phyloP scores from a whole-genome alignment of 2,113 vertebrate species.

The Pedetes capensis region DNA sequence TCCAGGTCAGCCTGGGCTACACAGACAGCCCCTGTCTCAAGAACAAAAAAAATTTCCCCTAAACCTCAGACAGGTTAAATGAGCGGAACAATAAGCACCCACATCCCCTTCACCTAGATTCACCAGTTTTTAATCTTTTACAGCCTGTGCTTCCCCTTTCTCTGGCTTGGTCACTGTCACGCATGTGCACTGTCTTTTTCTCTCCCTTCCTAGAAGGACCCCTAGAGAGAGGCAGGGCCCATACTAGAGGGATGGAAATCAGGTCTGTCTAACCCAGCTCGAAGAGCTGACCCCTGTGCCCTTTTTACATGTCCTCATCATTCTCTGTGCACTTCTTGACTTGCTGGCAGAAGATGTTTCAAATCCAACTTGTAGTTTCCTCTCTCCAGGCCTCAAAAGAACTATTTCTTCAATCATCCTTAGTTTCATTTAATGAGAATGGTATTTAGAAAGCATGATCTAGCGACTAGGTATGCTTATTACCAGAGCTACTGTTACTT shows the following conservation, averaged over 20 bases:
- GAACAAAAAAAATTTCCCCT: no score
- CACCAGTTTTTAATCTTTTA: neutral
- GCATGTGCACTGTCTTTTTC: no score
- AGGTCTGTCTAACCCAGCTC: neutral
- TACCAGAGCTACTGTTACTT: neutral
- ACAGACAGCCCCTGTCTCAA: no score
- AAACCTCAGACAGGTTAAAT: neutral
- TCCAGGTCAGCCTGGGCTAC: no score
- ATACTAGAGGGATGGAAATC: neutral
- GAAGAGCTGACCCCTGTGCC: neutral
- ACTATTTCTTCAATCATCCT: neutral
- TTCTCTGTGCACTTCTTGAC: neutral
- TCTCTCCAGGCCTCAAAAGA: neutral
- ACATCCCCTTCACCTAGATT: neutral
- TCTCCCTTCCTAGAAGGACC: neutral
- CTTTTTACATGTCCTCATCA: neutral
- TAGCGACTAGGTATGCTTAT: neutral
- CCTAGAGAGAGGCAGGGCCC: neutral
- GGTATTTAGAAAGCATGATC: neutral
- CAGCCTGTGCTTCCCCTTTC: neutral
- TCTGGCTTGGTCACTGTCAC: neutral
- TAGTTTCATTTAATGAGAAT: neutral
- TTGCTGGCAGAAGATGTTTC: neutral
- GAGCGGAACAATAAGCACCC: neutral
- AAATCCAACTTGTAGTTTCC: neutral